A percentile compares a stretch with the other conserved stretches of the same genome.
These are phyloP conservation scores for Drosophila jambulina DNA, from an alignment of 1,140 invertebrate genomes.

Conservation along the genomic window DNA sequence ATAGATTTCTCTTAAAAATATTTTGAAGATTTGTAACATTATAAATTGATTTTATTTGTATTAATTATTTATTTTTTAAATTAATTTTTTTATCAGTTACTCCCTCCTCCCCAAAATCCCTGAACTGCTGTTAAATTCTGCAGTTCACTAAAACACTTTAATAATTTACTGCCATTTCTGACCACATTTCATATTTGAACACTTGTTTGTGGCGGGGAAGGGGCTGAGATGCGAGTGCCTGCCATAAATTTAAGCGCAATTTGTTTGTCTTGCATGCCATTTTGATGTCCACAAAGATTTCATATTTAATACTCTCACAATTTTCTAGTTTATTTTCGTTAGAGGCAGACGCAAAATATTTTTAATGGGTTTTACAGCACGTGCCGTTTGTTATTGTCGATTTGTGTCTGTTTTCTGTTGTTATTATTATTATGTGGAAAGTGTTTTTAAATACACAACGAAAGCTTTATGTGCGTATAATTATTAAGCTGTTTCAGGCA, in stretches of 20 bases:
- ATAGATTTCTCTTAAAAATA: neutral
- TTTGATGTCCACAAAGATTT: constrained; percentile 77
- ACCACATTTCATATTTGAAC: constrained; percentile 26
- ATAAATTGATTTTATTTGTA: no score
- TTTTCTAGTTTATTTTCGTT: constrained; percentile 45
- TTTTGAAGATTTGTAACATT: neutral
- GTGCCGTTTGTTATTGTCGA: constrained; percentile 70
- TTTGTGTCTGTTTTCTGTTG: constrained; percentile 27
- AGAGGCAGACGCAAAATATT: constrained; percentile 53
- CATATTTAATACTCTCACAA: constrained; percentile 54
- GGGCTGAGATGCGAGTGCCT: constrained; percentile 30
- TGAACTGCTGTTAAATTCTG: neutral
- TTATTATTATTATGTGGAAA: constrained; percentile 28
- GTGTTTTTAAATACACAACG: constrained; percentile 33
- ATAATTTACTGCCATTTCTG: constrained; percentile 10
- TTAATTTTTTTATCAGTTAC: neutral
- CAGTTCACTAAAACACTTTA: neutral
- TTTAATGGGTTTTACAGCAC: constrained; percentile 81
- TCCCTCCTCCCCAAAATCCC: neutral
- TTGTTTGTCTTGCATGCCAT: constrained; percentile 79
- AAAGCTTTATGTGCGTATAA: constrained; percentile 41
- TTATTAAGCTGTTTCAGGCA: constrained; percentile 52
- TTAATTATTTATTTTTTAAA: neutral
- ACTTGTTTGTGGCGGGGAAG: constrained; percentile 18
- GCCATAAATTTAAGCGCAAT: constrained; percentile 75